Percentiles rank a stretch among this genome's conserved stretches.
Evolutionary conservation across 2,113 vertebrate genomes (phyloP).

Genomic region (Bostrychus sinensis): DNA sequence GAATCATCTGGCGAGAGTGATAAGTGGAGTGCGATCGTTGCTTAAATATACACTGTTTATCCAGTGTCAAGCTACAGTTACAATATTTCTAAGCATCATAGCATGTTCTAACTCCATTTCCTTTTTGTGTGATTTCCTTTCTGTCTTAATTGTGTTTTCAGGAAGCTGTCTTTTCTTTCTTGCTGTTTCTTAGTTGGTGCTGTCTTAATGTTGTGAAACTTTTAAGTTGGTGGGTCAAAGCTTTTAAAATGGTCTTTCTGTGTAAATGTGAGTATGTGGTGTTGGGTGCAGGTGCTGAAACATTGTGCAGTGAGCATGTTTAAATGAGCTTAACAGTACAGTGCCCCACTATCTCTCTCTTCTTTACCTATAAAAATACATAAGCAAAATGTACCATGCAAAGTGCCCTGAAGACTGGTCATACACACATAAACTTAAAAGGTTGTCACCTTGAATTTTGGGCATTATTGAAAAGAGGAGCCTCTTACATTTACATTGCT

Average conservation of each 20-base stretch:
- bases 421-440: too few relatives aligned
- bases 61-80: conserved; percentile 9
- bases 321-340: conserved; percentile 62
- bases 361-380: conserved; percentile 34
- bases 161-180: neutral
- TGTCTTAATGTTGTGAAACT: conserved; percentile 25
- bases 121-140: conserved; percentile 22
- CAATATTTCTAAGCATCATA: conserved; percentile 20
- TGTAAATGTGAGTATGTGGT: conserved; percentile 38
- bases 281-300: conserved; percentile 74
- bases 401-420: conserved; percentile 27
- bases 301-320: conserved; percentile 71
- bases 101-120: conserved; percentile 14
- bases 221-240: conserved; percentile 47
- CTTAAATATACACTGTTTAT: conserved; percentile 31
- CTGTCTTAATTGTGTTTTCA: neutral
- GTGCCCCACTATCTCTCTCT: conserved; percentile 19
- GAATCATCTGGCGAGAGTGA: conserved; percentile 39
- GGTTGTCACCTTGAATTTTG: neutral
- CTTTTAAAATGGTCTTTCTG: conserved; percentile 36
- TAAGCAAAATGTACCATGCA: conserved; percentile 23
- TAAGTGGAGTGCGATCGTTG: conserved; percentile 41
- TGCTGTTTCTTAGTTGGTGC: conserved; percentile 13
- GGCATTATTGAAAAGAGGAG: neutral
- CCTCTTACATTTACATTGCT: neutral